phyloP scores from a whole-genome alignment of 2,888 invertebrate genomes.

The Lamellibrachia satsuma region DNA sequence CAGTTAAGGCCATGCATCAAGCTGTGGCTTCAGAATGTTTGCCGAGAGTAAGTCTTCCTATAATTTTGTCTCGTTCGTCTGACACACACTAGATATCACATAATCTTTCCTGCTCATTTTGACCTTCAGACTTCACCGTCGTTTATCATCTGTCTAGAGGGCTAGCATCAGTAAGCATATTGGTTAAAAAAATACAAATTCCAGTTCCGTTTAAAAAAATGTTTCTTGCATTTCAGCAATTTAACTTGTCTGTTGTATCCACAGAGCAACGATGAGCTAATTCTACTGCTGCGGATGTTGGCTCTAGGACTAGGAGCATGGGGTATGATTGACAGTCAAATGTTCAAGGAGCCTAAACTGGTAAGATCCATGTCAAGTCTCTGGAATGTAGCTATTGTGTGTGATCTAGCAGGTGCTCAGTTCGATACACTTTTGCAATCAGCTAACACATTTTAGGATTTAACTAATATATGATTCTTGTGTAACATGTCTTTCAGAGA shows the following conservation, averaged over 20 bases:
- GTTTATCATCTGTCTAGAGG: no score
- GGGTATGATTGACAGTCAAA: slow-evolving; percentile 92
- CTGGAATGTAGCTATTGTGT: background rate
- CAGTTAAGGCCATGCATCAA: slow-evolving; percentile 83
- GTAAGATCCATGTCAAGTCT: slow-evolving; percentile 44
- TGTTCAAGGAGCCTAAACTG: slow-evolving; percentile 91
- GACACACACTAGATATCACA: no score
- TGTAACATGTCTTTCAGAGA: no score
- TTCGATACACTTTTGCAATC: background rate
- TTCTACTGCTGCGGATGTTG: slow-evolving; percentile 88
- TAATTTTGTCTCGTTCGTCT: no score
- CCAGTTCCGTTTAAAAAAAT: background rate
- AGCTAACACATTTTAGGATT: no score
- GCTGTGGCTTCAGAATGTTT: slow-evolving; percentile 85
- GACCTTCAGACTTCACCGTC: no score
- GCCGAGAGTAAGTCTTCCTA: slow-evolving; percentile 72
- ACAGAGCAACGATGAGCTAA: slow-evolving; percentile 86
- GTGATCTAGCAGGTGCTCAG: background rate
- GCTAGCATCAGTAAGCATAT: no score
- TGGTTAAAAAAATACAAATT: no score
- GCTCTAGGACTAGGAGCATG: slow-evolving; percentile 92
- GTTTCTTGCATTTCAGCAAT: background rate
- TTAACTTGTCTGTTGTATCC: slow-evolving; percentile 17
- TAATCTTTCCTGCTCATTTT: no score
- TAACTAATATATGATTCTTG: background rate